Percentiles rank a stretch among this genome's conserved stretches.
Evolutionary conservation across 2,113 vertebrate species (phyloP).

Genomic region (Aphyosemion australe): DNA sequence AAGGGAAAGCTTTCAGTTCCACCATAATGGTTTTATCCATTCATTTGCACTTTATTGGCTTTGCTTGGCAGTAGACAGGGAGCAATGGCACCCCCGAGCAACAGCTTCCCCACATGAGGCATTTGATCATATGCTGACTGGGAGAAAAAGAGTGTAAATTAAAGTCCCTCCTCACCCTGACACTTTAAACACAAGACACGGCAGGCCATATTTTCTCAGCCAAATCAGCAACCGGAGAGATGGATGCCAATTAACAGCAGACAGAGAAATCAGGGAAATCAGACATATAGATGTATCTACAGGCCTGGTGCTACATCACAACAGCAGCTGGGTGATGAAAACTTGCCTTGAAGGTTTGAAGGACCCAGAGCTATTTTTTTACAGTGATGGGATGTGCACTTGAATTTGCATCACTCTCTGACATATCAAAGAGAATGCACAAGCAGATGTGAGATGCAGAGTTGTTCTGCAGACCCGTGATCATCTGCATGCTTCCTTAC

Average conservation of each 20-base stretch:
- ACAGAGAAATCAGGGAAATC: constrained; percentile 12
- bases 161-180: constrained; percentile 58
- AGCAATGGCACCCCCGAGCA: constrained; percentile 54
- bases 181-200: constrained; percentile 65
- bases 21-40: constrained; percentile 68
- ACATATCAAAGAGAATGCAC: constrained; percentile 72
- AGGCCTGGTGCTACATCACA: constrained; percentile 46
- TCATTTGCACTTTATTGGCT: constrained; percentile 69
- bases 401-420: constrained; percentile 67
- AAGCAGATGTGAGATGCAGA: constrained; percentile 60
- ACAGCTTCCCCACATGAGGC: constrained; percentile 62
- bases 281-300: constrained; percentile 45
- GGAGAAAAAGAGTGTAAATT: constrained; percentile 63
- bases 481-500: constrained; percentile 66
- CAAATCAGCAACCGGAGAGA: constrained; percentile 55
- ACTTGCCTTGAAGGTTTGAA: constrained; percentile 41
- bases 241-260: constrained; percentile 54
- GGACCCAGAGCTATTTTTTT: constrained; percentile 54
- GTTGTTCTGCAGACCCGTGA: constrained; percentile 45
- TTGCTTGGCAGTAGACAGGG: constrained; percentile 60
- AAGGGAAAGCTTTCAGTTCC: constrained; percentile 59
- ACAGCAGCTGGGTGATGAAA: constrained; percentile 56
- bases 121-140: constrained; percentile 69
- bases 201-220: constrained; percentile 55
- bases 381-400: constrained; percentile 49